Evolutionary conservation across 1,140 invertebrate genomes (phyloP).

Genomic region (Drosophila sturtevanti): DNA sequence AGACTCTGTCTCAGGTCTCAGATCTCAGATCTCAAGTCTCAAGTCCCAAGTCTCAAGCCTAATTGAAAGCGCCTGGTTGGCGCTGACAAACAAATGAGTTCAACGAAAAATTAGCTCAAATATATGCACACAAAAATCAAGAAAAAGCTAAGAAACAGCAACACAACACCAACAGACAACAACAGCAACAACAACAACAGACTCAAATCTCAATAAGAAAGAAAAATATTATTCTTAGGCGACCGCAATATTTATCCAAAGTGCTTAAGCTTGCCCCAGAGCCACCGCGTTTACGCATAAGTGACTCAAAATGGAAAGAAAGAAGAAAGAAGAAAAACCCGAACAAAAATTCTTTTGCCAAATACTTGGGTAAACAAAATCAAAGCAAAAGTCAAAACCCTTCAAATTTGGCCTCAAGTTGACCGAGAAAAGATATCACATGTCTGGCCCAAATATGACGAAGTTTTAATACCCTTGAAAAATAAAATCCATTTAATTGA

Average conservation of each 20-base stretch:
- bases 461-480: background rate
- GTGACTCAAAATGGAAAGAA: background rate
- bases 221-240: slow-evolving; percentile 56
- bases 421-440: background rate
- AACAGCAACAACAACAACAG: background rate
- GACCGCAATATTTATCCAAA: slow-evolving; percentile 54
- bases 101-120: slow-evolving; percentile 50
- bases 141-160: background rate
- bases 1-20: slow-evolving; percentile 37
- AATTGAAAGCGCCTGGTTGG: slow-evolving; percentile 37
- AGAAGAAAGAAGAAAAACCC: slow-evolving; percentile 16
- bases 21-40: background rate
- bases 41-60: slow-evolving; percentile 32
- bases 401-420: slow-evolving; percentile 2
- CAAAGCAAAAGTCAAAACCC: slow-evolving; percentile 12
- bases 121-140: slow-evolving; percentile 26
- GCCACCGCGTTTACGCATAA: slow-evolving; percentile 55
- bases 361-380: slow-evolving; percentile 46
- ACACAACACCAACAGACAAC: slow-evolving; percentile 3
- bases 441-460: background rate
- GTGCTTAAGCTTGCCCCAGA: slow-evolving; percentile 50
- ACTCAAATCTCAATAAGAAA: slow-evolving; percentile 35
- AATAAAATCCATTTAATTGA: too few relatives aligned
- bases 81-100: slow-evolving; percentile 24
- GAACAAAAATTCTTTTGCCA: slow-evolving; percentile 37